Percentiles rank a stretch among this genome's conserved stretches.
These are phyloP conservation scores for Hemicentrotus pulcherrimus DNA, from an alignment of 35 echinoderm and acorn worm genomes.

Conservation along the genomic window DNA sequence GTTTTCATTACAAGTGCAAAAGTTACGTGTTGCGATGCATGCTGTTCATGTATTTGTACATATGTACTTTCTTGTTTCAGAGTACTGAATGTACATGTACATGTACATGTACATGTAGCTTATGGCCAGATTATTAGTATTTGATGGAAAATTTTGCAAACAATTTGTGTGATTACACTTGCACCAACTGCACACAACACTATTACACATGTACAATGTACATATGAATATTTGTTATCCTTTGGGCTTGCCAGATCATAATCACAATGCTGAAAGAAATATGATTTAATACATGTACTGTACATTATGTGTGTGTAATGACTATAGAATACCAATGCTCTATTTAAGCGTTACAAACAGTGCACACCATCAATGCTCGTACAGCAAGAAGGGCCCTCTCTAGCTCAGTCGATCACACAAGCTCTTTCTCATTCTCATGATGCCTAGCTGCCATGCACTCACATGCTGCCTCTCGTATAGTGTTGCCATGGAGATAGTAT, in stretches of 20 bases:
- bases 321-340: neutral
- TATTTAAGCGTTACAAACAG: neutral
- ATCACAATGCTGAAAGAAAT: neutral
- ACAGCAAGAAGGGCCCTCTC: neutral
- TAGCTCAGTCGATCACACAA: neutral
- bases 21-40: too few species aligned
- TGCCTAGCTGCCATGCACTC: neutral
- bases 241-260: neutral
- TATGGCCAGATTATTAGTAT: neutral
- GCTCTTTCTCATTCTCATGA: neutral
- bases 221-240: neutral
- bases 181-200: neutral
- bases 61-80: too few species aligned
- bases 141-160: neutral
- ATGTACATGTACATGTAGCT: neutral
- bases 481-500: neutral
- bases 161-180: neutral
- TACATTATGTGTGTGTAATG: neutral
- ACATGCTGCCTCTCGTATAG: constrained; percentile 25
- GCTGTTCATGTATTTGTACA: too few species aligned
- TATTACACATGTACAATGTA: neutral
- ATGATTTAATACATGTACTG: neutral
- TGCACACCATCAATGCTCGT: neutral
- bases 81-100: too few species aligned
- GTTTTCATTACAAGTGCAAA: too few species aligned